Base-by-base conservation (phyloP, 2,888 invertebrate genomes). In the Sericinus montela region DNA sequence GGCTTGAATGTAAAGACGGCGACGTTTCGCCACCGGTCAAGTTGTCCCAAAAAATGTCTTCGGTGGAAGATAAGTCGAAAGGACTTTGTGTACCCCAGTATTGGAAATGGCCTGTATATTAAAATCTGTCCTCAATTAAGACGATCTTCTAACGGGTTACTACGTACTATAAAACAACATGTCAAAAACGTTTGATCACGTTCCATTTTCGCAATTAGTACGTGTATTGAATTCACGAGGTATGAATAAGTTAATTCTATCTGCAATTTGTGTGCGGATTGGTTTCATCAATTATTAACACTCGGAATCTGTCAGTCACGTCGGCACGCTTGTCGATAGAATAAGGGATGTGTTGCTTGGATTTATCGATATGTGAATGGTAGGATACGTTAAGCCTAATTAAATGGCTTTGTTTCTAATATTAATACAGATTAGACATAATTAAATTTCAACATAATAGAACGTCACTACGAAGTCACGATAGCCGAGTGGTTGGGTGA, bases 211-310 rank as follows among this genome's bases (percentile, higher is more conserved):
- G 14, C 35, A 35, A 30, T 35, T 34, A 40, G 13, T 35, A 19
- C 28, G 16, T 48, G 16, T 14, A 35, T 29, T 30, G 30, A 30
- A 41, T 41, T 40, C 40, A 45, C 36, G 10, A 19, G 38, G 29
- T 35, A 36, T 49, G 40, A 49, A 49, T 49, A 49, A 45, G 39
- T 39, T 44, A 44, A 39, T 14, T 32, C 32, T 34, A 38, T 42
- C 41, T 34, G 38, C 32, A 32, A 34, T 48, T 38, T 43, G 48
- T 25, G 43, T 14, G 36, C 43, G 39, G 39, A 44, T 44, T 44
- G 48, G 16, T 44, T 39, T 16, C 44, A 30, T 48, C 44, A 44
- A 48, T 44, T 39, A 44, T 44, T 39, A 28, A 23, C 25, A 7
- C 11, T 1, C 10, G 16, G 43, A 11, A 15, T 43, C 37, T 23